Base-by-base conservation (phyloP, 1,140 invertebrate species). In the Anoplophora glabripennis region DNA sequence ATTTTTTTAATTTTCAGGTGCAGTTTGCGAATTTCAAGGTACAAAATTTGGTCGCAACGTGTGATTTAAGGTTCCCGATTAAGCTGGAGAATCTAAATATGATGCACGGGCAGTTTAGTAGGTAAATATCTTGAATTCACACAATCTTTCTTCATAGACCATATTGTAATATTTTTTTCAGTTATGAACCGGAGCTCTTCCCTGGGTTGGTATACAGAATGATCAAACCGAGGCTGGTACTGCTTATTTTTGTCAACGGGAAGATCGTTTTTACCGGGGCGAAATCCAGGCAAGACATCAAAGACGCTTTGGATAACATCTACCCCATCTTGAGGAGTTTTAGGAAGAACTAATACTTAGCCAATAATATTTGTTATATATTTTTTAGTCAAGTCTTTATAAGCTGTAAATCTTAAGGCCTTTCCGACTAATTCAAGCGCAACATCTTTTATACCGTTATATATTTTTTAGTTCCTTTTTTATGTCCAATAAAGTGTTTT, bases 311-410 rank as follows among this genome's bases (percentile, higher is more conserved):
- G 83, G 94, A 98, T 73, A 98, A 98, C 75, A 99, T 99, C 75
- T 99, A 99, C 81, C 98, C 98, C 28, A 99, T 99, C 75, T 78
- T 99, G 58, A 99, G 98, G 78, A 96, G 94, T 77, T 99, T 99
- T 76, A 96, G 97, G 75, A 99, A 99, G 57, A 69, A 68, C 42
- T 74, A 61, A 14, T 12, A 46, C 15, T 14, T 46, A 46, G 17
- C 10, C 15, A 14, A 4, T 14, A 17, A 17, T 21, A 46, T 46
- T 18, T 46, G 4, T 46, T 46, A 28, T 28, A 5, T 28, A 28
- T 28, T 3, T 28, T 28, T 28, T 28, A 28, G 21, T 5, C 3
- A 28, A 5, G 5, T 28, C 5, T 3, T 28, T 28, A 5, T 28
- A 28, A 28, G 21, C 5, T 2, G 3, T 28, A 28, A 28, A 28